Base-by-base conservation (phyloP, 2,797 vertebrate genomes). In the Rhadinocentrus ornatus region DNA sequence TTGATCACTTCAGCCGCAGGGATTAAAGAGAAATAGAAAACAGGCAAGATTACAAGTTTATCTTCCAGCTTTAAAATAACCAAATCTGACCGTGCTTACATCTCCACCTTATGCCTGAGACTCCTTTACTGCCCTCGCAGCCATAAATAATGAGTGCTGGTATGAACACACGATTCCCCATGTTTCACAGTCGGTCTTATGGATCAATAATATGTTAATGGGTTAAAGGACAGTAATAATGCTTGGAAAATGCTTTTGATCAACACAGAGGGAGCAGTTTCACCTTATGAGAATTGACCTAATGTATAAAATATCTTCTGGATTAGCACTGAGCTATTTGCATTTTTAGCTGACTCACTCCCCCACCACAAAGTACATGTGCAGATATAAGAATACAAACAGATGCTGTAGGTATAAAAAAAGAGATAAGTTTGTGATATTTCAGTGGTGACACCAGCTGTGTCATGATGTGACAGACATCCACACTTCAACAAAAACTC, bases 141-240 rank as follows among this genome's bases (percentile, higher is more conserved):
- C 26, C 73, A 79, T 80, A 60, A 80, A 78, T 86, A 84, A 86
- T 80, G 46, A 72, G 81, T 66, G 39, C 35, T 63, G 62, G 44
- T 53, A 60, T 1, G 0, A 66, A 61, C 53, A 77, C 69, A 68
- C 46, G 44, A 70, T 54, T 48, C 22, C 57, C 35, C 41, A n/a
- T n/a, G 24, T 27, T 52, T 16, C 58, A 62, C 69, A 56, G 57
- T 62, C 8, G 39, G 18, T 69, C 61, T 58, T 22, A 62, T 52
- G 20, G 64, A 75, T 82, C 71, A 22, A 50, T n/a, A 73, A 87
- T 82, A 62, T 3, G 63, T 24, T 50, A n/a, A 76, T 67, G 72
- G 70, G 55, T 27, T 63, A 69, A 78, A 80, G 37, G 22, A 52
- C 53, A 53, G 11, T 76, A 62, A 72, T 18, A 34, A 48, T 57